These are phyloP conservation scores for Criorhina ranunculi DNA, from an alignment of 2,888 invertebrate species.

Conservation along the genomic window DNA sequence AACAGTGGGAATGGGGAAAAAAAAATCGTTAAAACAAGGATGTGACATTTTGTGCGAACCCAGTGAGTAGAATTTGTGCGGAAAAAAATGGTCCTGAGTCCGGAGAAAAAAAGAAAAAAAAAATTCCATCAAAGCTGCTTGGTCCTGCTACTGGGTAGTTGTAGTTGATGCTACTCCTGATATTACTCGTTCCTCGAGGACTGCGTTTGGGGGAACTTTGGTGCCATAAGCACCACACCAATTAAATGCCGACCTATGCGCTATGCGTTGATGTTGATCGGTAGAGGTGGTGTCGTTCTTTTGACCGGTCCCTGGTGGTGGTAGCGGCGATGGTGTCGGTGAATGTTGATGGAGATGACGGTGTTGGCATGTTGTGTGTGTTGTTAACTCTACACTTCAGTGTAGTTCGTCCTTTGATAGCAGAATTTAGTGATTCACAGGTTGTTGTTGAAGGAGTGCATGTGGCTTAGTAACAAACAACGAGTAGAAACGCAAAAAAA, in stretches of 20 bases:
- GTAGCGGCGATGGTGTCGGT: conserved; percentile 39
- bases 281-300: conserved; percentile 55
- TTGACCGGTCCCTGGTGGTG: conserved; percentile 35
- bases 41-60: conserved; percentile 73
- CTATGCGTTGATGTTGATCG: conserved; percentile 74
- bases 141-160: conserved; percentile 46
- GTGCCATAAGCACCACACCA: conserved; percentile 75
- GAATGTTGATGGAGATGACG: conserved; percentile 40
- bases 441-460: conserved; percentile 65
- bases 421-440: conserved; percentile 73
- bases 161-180: conserved; percentile 45
- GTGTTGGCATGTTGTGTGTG: conserved; percentile 64
- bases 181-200: conserved; percentile 54
- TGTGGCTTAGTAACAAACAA: conserved; percentile 48
- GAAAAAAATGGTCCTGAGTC: conserved; percentile 50
- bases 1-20: conserved; percentile 51
- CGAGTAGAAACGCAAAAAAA: conserved; percentile 1
- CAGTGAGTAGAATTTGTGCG: conserved; percentile 35
- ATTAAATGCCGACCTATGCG: conserved; percentile 75
- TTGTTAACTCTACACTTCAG: conserved; percentile 67
- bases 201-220: conserved; percentile 73
- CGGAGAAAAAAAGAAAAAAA: conserved; percentile 31
- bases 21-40: conserved; percentile 70
- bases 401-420: conserved; percentile 67
- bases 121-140: conserved; percentile 63